phyloP scores from a whole-genome alignment of 2,888 invertebrate species.

The Leucophenga maculata region DNA sequence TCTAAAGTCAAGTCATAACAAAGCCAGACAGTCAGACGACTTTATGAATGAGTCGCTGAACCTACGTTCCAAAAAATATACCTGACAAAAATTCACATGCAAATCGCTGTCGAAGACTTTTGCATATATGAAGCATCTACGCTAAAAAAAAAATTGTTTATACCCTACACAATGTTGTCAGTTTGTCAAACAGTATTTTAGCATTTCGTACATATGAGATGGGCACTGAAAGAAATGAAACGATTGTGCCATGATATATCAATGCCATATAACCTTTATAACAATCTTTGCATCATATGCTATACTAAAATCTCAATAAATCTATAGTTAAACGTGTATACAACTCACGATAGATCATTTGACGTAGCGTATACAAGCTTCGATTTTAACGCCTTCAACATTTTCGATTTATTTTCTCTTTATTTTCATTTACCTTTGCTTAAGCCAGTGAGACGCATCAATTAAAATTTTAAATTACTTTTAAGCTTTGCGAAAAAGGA shows the following conservation, averaged over 20 bases:
- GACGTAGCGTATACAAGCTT: too few species aligned
- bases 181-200: background rate
- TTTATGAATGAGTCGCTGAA: conserved; percentile 62
- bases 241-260: too few species aligned
- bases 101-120: conserved; percentile 6
- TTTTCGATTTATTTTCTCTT: too few species aligned
- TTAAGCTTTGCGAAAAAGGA: conserved; percentile 20
- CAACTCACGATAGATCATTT: too few species aligned
- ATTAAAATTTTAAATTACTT: conserved; percentile 29
- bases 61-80: conserved; percentile 32
- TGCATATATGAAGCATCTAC: background rate
- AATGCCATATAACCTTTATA: too few species aligned
- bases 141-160: background rate
- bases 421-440: too few species aligned
- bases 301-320: too few species aligned
- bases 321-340: too few species aligned
- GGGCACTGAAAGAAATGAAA: too few species aligned
- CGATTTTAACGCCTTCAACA: too few species aligned
- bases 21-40: conserved; percentile 61
- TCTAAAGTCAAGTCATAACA: conserved; percentile 11
- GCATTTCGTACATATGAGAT: too few species aligned
- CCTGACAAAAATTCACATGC: conserved; percentile 24
- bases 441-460: conserved; percentile 4
- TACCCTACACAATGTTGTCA: background rate
- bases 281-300: too few species aligned